A percentile compares a stretch with the other conserved stretches of the same genome.
Conservation (phyloP, 2,888 invertebrate genomes). For the Lycia hirtaria region DNA sequence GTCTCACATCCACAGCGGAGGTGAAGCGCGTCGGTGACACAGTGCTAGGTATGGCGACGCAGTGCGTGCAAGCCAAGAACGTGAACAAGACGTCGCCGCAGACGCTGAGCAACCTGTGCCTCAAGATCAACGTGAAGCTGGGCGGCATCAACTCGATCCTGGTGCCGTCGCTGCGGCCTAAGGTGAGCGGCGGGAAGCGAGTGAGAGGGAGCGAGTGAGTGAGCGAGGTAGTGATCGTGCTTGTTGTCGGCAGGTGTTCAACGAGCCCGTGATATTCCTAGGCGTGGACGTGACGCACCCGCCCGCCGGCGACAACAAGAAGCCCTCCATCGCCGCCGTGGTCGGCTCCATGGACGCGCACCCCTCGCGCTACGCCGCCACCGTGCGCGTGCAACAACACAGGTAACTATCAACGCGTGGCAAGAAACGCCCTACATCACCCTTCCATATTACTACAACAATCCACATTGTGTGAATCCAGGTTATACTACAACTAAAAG, state of each 20-base stretch:
- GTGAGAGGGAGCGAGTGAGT: neutral
- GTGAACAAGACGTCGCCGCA: slow-evolving; percentile 99
- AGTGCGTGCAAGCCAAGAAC: slow-evolving; percentile 99
- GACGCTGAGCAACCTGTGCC: slow-evolving; percentile 98
- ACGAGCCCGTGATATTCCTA: slow-evolving; percentile 99
- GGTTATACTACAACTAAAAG: too few species aligned
- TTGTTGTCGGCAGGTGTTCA: slow-evolving; percentile 90
- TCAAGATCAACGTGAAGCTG: slow-evolving; percentile 99
- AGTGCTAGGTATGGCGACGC: slow-evolving; percentile 99
- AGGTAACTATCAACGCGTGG: slow-evolving; percentile 57
- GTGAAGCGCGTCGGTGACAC: slow-evolving; percentile 99
- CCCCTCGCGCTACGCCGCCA: slow-evolving; percentile 99
- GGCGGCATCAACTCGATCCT: slow-evolving; percentile 99
- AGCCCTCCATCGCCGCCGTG: slow-evolving; percentile 99
- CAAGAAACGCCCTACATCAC: neutral
- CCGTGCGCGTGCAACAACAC: slow-evolving; percentile 99
- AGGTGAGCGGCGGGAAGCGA: slow-evolving; percentile 71
- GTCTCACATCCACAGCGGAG: slow-evolving; percentile 89
- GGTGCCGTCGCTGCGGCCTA: slow-evolving; percentile 97
- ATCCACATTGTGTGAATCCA: neutral
- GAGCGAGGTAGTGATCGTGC: neutral
- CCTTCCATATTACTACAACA: neutral
- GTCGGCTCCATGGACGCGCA: slow-evolving; percentile 99
- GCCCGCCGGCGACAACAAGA: slow-evolving; percentile 99
- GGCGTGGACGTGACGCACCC: slow-evolving; percentile 99